Evolutionary conservation across 2,113 vertebrate genomes (phyloP).

Genomic region (Hypanus sabinus): DNA sequence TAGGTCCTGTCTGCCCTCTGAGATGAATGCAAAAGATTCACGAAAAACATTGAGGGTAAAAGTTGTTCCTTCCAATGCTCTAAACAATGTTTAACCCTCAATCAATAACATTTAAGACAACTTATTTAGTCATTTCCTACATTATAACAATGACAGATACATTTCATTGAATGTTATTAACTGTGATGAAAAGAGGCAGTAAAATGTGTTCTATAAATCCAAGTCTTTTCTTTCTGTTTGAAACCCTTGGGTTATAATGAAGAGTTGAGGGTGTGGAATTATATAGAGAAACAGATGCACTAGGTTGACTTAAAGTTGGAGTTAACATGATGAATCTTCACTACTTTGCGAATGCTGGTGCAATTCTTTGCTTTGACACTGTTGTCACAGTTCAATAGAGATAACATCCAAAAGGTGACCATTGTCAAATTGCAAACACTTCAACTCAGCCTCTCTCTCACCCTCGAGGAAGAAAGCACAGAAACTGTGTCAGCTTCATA

Average conservation of each 20-base stretch:
- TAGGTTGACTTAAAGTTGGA: neutral
- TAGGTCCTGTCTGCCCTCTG: no score
- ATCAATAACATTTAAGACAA: no score
- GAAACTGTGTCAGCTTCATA: neutral
- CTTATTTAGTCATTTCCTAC: no score
- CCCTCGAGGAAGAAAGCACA: neutral
- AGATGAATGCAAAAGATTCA: no score
- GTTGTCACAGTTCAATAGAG: neutral
- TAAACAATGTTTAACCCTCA: no score
- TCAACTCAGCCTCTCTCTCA: neutral
- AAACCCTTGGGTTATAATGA: neutral
- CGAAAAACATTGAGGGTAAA: no score
- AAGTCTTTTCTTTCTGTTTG: no score
- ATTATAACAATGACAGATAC: no score
- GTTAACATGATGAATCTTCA: neutral
- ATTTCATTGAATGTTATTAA: no score
- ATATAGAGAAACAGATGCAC: neutral
- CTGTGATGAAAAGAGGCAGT: no score
- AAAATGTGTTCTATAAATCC: no score
- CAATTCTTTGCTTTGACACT: neutral
- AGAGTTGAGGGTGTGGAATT: neutral
- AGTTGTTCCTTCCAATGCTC: no score
- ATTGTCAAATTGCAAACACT: neutral
- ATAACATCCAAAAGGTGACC: neutral
- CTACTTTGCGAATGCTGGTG: neutral